A percentile compares a stretch with the other conserved stretches of the same genome.
Conservation (phyloP, 1,140 invertebrate species). For the Saccostrea echinata region DNA sequence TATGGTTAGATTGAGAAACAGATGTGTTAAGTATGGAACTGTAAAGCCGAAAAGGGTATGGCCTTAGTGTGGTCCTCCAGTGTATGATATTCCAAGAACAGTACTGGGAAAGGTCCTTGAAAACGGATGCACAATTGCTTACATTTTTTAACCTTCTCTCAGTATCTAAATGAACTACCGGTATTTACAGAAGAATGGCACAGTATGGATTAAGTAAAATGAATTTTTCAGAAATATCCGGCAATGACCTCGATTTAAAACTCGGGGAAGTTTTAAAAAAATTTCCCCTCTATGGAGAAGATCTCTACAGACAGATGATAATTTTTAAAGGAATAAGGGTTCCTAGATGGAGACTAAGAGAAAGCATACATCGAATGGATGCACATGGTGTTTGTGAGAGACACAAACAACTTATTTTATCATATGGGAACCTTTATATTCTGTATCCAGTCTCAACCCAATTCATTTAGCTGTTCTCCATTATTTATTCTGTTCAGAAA, state of each 20-base stretch:
- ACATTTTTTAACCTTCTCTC: conserved; percentile 30
- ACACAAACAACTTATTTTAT: conserved; percentile 43
- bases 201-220: conserved; percentile 30
- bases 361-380: conserved; percentile 47
- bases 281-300: conserved; percentile 49
- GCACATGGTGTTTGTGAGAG: neutral
- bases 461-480: neutral
- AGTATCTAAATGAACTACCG: conserved; percentile 35
- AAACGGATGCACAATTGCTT: conserved; percentile 22
- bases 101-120: conserved; percentile 43
- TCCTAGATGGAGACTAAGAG: too few species aligned
- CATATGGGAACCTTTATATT: neutral
- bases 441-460: neutral
- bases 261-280: conserved; percentile 15
- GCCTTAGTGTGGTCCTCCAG: conserved; percentile 15
- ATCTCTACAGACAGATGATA: conserved; percentile 17
- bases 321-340: conserved; percentile 19
- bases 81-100: neutral
- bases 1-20: neutral
- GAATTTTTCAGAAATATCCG: conserved; percentile 9
- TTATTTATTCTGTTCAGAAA: conserved; percentile 5
- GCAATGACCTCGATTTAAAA: neutral
- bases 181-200: neutral
- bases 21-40: conserved; percentile 28
- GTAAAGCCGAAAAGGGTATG: neutral